Base-by-base conservation (phyloP, 1,140 invertebrate genomes). In the Cydia strobilella region DNA sequence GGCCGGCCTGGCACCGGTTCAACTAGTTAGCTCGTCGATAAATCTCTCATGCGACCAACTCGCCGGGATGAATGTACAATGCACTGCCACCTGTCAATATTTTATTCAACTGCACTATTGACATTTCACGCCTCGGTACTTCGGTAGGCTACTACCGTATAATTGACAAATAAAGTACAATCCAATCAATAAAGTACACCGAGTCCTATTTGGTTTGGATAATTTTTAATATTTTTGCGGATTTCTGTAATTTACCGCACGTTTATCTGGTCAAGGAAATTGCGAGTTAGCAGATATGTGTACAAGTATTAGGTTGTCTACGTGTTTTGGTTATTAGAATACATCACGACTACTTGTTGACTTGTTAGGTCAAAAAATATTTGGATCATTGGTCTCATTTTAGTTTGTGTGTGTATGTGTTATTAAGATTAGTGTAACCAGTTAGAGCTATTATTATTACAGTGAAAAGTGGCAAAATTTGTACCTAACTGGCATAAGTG, bases 41-140 rank as follows among this genome's bases (percentile, higher is more conserved):
- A 69, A 69, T 69, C 65, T 69, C 31, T 69, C 65, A 18, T 35
- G 65, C 65, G 65, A 69, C 65, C 18, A 69, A 69, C 31, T 39
- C 65, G 65, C 65, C 54, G 65, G 65, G 65, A 69, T 69, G 65
- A 69, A 69, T 69, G 65, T 69, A 69, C 27, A 35, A 31, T 69
- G 65, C 65, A 69, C 65, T 31, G 27, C 31, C 27, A 69, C 31
- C 65, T 15, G 31, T 69, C 65, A 69, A 35, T 69, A 69, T 69
- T 69, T 69, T 69, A 69, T 69, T 42, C 31, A 35, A 35, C 27
- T 69, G 65, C 18, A 18, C n/a, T 69, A 69, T 69, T 69, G 65
- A 69, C 54, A 59, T 59, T 59, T 59, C 20, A 59, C 54, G 54
- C 54, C 54, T 59, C 54, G 20, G 54, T n/a, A 4, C 20, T 23